Base-by-base conservation (phyloP, 2,888 invertebrate species). In the Lampropteryx suffumata region DNA sequence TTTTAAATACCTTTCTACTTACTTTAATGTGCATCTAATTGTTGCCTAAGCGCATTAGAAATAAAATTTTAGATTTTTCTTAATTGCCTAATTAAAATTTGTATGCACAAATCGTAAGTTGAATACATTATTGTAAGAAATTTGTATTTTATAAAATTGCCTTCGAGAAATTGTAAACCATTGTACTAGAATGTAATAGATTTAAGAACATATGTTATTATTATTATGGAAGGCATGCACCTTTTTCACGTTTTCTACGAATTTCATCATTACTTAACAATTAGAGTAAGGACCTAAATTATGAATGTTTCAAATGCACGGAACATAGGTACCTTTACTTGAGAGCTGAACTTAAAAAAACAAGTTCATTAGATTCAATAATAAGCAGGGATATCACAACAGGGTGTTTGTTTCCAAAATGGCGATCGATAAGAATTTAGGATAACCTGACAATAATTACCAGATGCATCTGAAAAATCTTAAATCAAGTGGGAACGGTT, bases 381-480 rank as follows among this genome's bases (percentile, higher is more conserved):
- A 66, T 48, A 67, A 70, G 60, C 76, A 76, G 75, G 81, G 76
- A 80, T 72, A 70, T 69, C 64, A 73, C 71, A 71, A 84, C 88
- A 87, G 86, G 84, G 86, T 82, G 73, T 72, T 71, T 71, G 73
- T 71, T 68, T 70, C 66, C 68, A 64, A 67, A 71, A 71, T 67
- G 67, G 76, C 71, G 77, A 72, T 80, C 78, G 64, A 75, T 79
- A 81, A 77, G 81, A 82, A 84, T 84, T 83, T 82, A 86, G 76
- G 73, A 82, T 80, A 80, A n/a, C 74, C 83, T 78, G 89, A 89
- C 89, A 89, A 90, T 90, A 90, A 88, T 82, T 68, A 80, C 73
- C 17, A 73, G 61, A 69, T 69, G 68, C 70, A 64, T 66, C 65
- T 67, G 64, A 67, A 69, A 59, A 55, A 55, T 51, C 61, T 61